A percentile compares a stretch with the other conserved stretches of the same genome.
phyloP scores from a whole-genome alignment of 2,113 vertebrate genomes.

The Chloropsis cyanopogon region DNA sequence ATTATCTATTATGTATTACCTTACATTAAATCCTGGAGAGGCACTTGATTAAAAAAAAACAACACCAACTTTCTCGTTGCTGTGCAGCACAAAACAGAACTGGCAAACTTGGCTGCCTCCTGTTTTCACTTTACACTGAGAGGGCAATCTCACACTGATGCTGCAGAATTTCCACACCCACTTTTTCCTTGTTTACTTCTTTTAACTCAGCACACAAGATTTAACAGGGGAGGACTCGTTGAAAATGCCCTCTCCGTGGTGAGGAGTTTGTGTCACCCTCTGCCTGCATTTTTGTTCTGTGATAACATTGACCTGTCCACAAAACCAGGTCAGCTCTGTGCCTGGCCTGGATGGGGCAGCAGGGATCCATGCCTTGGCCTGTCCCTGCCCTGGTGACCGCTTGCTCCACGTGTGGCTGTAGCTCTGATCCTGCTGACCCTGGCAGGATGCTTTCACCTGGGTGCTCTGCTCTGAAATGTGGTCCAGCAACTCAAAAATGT shows the following conservation, averaged over 20 bases:
- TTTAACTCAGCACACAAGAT: neutral
- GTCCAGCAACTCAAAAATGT: neutral
- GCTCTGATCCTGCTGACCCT: neutral
- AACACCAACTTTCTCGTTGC: neutral
- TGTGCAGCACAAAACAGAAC: neutral
- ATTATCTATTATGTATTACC: neutral
- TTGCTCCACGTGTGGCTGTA: neutral
- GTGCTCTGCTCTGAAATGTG: neutral
- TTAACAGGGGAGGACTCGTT: neutral
- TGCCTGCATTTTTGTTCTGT: neutral
- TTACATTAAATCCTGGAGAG: neutral
- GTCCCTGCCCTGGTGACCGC: neutral
- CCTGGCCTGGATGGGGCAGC: neutral
- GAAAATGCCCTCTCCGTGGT: neutral
- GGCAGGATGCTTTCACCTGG: neutral
- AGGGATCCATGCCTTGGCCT: neutral
- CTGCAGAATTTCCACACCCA: conserved; percentile 25
- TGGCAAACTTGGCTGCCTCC: neutral
- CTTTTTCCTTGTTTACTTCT: neutral
- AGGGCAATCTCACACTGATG: conserved; percentile 41
- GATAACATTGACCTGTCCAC: neutral
- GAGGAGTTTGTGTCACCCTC: neutral
- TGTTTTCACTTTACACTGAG: conserved; percentile 20
- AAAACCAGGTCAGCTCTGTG: neutral
- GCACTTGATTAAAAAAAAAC: neutral